Evolutionary conservation across 92 coral and sea anemone species (phyloP), one percentile per base, ranked within the genome.

Genomic region (Paragorgia papillata): DNA sequence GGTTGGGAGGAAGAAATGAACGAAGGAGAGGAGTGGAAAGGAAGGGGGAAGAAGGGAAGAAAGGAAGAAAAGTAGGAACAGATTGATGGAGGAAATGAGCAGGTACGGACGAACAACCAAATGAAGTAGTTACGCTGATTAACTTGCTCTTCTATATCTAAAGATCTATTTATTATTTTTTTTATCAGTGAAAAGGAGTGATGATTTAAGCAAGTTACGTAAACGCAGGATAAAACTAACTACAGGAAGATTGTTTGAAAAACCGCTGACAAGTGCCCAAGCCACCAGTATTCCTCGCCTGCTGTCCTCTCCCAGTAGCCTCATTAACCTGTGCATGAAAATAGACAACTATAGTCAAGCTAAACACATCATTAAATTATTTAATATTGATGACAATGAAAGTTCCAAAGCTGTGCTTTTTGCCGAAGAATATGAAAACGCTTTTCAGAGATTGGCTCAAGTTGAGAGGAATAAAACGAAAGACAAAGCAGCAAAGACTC

Each of bases 281-380:
- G 89, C 79, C 55, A 85, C 95, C 26, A 69, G 83, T 31, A 90
- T 95, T 41, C 90, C 99, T 2, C 97, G 97, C 75, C 88, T 95
- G 97, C 82, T 95, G 4, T 95, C 99, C 18, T 87, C 99, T 0
- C 96, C 97, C 9, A 91, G 90, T 54, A 95, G 97, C 2, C 88
- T 95, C 44, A 87, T 91, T 66, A 91, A 84, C 97, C 89, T 95
- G 99, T 95, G 99, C 68, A 89, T 95, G 97, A 89, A 96, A 61
- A 91, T 82, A 69, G 96, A 91, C 88, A 95, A 87, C 82, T 91
- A 82, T 50, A 97, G 88, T 61, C 86, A 96, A 24, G 97, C 97
- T 0, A 88, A 85, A 31, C 97, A 95, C 68, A 93, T 95, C 80
- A 89, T 91, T 62, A 95, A 95, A 84, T 88, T 95, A 86, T 95